A percentile compares a stretch with the other conserved stretches of the same genome.
Evolutionary conservation across 2,888 invertebrate species (phyloP).

Genomic region (Chironomus tentans): DNA sequence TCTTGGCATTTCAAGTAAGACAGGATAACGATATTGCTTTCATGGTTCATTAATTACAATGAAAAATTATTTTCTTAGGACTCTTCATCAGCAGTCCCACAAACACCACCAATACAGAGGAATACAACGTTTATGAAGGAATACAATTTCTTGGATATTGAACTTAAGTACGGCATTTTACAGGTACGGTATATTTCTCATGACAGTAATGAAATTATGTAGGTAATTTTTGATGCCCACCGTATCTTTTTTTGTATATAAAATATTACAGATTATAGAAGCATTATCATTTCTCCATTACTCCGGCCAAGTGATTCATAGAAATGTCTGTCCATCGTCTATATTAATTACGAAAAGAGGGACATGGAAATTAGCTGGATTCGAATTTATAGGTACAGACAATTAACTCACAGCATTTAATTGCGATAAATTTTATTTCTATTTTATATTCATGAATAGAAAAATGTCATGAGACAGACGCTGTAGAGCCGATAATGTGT

Average conservation of each 20-base stretch:
- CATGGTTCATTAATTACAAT: background rate
- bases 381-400: conserved; percentile 74
- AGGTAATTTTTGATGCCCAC: background rate
- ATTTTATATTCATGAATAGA: conserved; percentile 45
- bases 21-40: conserved; percentile 28
- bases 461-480: conserved; percentile 57
- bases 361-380: conserved; percentile 92
- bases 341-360: conserved; percentile 86
- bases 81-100: background rate
- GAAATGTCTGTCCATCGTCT: conserved; percentile 89
- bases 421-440: background rate
- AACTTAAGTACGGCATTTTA: conserved; percentile 84
- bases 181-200: conserved; percentile 71
- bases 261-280: conserved; percentile 72
- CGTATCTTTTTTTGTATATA: no score
- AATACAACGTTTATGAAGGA: conserved; percentile 46
- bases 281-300: conserved; percentile 88
- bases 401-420: background rate
- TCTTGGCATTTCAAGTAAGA: conserved; percentile 71
- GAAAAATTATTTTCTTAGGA: background rate
- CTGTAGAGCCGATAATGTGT: conserved; percentile 62
- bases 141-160: conserved; percentile 82
- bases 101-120: background rate
- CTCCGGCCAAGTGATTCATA: conserved; percentile 77
- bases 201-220: conserved; percentile 1